A percentile compares a stretch with the other conserved stretches of the same genome.
Evolutionary conservation across 2,888 invertebrate species (phyloP).

Genomic region (Coelogynopora nodosa): DNA sequence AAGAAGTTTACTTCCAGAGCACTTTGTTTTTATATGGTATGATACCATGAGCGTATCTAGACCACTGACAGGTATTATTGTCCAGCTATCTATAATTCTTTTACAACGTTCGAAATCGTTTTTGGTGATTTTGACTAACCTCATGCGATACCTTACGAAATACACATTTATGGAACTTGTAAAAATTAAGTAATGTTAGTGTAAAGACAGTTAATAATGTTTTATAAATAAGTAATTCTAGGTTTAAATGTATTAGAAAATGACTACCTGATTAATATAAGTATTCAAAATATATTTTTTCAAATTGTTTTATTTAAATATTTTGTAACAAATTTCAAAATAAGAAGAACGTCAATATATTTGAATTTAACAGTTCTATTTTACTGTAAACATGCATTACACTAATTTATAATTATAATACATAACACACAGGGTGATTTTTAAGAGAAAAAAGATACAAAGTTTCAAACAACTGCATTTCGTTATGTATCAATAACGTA

Average conservation of each 20-base stretch:
- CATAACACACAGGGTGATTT: not conserved
- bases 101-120: not conserved
- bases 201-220: too few relatives aligned
- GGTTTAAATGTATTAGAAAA: too few relatives aligned
- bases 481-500: too few relatives aligned
- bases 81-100: not conserved
- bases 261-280: too few relatives aligned
- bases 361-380: too few relatives aligned
- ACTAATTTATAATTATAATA: not conserved
- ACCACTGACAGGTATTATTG: not conserved
- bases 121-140: not conserved
- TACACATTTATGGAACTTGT: too few relatives aligned
- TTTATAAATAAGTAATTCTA: too few relatives aligned
- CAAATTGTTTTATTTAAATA: too few relatives aligned
- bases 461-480: not conserved
- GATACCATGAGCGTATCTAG: not conserved
- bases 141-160: not conserved
- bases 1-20: not conserved
- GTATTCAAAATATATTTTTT: too few relatives aligned
- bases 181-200: too few relatives aligned
- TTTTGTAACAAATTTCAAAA: too few relatives aligned
- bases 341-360: too few relatives aligned
- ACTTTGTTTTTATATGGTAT: not conserved
- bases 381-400: not conserved
- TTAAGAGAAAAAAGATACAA: not conserved